Evolutionary conservation across 2,797 vertebrate genomes (phyloP).

Genomic region (Macroramphosus scolopax): DNA sequence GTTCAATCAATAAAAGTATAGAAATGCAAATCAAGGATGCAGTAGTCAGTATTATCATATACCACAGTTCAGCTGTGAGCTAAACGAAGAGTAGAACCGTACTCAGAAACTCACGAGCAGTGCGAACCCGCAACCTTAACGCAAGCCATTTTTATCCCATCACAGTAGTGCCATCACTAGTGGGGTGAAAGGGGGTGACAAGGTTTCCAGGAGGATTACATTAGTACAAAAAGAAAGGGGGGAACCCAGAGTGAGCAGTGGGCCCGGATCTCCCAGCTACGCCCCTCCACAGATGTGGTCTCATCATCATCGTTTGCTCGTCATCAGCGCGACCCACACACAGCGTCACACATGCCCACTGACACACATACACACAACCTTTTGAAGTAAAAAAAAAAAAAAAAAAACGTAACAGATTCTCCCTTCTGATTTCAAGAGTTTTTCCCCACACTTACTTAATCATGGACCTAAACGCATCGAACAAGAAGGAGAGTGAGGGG

Average conservation of each 20-base stretch:
- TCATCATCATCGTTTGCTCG: constrained; percentile 23
- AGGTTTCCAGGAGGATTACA: constrained; percentile 20
- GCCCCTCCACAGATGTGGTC: constrained; percentile 44
- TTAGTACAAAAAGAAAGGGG: constrained; percentile 7
- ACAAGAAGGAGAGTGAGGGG: constrained; percentile 34
- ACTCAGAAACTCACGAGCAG: constrained; percentile 34
- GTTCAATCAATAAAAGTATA: constrained; percentile 61
- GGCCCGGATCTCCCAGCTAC: constrained; percentile 24
- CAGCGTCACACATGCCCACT: constrained; percentile 32
- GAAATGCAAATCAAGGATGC: constrained; percentile 64
- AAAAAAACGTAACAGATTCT: constrained; percentile 32
- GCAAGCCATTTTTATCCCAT: constrained; percentile 15
- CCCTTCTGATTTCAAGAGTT: constrained; percentile 38
- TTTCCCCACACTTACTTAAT: constrained; percentile 31
- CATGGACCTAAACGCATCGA: constrained; percentile 35
- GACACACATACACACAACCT: constrained; percentile 30
- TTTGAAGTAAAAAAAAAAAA: constrained; percentile 24
- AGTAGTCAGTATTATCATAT: constrained; percentile 53
- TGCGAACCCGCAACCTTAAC: constrained; percentile 29
- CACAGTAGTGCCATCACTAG: constrained; percentile 37
- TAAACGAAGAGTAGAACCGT: constrained; percentile 38
- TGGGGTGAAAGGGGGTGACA: constrained; percentile 19
- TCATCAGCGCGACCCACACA: constrained; percentile 26
- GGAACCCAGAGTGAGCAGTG: constrained; percentile 1
- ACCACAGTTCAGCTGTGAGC: constrained; percentile 54